Evolutionary conservation across 2,113 vertebrate species (phyloP).

Genomic region (Steatornis caripensis): DNA sequence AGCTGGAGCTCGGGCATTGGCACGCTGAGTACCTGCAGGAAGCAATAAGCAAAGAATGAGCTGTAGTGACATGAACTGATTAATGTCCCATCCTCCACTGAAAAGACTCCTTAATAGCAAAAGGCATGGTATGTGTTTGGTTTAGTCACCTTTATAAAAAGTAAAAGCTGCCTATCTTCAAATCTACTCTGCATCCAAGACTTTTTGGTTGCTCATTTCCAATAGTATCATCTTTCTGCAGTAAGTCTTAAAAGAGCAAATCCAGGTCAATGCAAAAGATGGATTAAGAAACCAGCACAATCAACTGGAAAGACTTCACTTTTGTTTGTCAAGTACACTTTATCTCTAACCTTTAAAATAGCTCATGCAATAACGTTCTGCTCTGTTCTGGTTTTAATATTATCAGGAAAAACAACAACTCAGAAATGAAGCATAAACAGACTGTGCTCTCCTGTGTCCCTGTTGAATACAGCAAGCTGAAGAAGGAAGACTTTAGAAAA

Average conservation of each 20-base stretch:
- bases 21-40: conserved; percentile 89
- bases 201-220: not conserved
- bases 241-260: not conserved
- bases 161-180: not conserved
- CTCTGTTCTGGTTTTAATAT: not conserved
- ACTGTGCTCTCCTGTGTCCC: not conserved
- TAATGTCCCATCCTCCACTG: not conserved
- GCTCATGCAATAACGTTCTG: not conserved
- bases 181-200: not conserved
- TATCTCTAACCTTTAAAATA: not conserved
- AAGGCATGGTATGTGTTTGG: not conserved
- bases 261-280: not conserved
- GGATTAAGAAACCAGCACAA: not conserved
- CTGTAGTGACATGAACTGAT: not conserved
- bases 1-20: conserved; percentile 94
- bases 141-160: not conserved
- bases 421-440: not conserved
- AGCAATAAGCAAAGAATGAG: not conserved
- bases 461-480: not conserved
- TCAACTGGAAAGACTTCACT: not conserved
- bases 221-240: not conserved
- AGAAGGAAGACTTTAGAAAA: not conserved
- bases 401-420: not conserved
- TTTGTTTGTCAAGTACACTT: not conserved
- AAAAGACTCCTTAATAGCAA: not conserved